Evolutionary conservation across 2,797 vertebrate species (phyloP), one percentile per base, ranked within the genome.

Genomic region (Rhinogobio ventralis): DNA sequence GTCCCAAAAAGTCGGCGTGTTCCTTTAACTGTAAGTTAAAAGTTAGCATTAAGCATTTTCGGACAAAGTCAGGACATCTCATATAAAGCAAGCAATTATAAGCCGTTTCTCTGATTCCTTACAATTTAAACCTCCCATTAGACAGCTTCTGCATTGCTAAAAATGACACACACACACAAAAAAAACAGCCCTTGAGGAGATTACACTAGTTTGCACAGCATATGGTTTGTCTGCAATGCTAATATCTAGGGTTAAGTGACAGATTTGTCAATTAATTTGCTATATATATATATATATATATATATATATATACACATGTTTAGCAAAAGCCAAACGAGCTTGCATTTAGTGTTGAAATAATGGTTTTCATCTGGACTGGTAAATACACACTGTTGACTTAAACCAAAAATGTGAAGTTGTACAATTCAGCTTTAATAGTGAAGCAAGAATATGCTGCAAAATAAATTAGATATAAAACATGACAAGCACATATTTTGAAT

Each of bases 401-500:
- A 71, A 84, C 77, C 80, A 81, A 86, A 64, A 60, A 69, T 33
- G 25, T 77, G 28, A 67, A 85, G 69, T 83, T 83, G 82, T 87
- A 91, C 84, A 91, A 86, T 83, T 85, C 86, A 88, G 86, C 88
- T 92, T 92, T 92, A 92, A 91, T 92, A 87, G 87, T 89, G 91
- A 91, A 91, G 89, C 87, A 87, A 95, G 84, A 89, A 71, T 95
- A 95, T 93, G 94, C 89, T 94, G 93, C 93, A 92, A 94, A 96
- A 96, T 96, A 96, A 96, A 95, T 95, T 96, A 96, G 92, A 94
- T 93, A 94, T 91, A 94, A 94, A 95, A 94, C 91, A 91, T 93
- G 93, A 93, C 93, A 95, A 90, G 93, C 93, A 94, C 89, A 90
- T 93, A 74, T 94, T 93, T 90, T 91, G 94, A 94, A 88, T 94